Conservation (phyloP, 1,140 invertebrate species). For the Protaetia brevitarsis region DNA sequence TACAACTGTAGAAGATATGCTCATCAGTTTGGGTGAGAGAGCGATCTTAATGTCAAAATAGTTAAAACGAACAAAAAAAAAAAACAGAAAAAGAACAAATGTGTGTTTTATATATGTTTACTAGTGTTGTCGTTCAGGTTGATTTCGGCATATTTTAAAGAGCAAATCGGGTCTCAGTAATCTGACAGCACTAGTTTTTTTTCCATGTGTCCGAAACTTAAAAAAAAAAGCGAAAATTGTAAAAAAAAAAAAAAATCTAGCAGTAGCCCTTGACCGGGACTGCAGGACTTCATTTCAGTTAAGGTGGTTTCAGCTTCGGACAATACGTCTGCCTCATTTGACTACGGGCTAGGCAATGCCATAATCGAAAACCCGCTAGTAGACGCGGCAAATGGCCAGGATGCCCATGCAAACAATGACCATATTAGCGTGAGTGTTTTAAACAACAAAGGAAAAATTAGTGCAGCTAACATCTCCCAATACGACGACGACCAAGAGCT, state of each 20-base stretch:
- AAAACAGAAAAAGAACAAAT: too few relatives aligned
- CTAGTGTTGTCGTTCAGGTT: not conserved
- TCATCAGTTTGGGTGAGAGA: conserved; percentile 45
- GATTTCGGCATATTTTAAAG: not conserved
- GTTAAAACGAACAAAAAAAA: too few relatives aligned
- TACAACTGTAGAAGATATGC: conserved; percentile 48
- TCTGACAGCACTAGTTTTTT: conserved; percentile 9
- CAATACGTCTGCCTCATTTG: conserved; percentile 46
- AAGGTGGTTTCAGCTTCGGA: conserved; percentile 51
- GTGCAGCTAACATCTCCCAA: conserved; percentile 32
- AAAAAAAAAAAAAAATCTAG: not conserved
- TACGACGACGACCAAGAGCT: conserved; percentile 35
- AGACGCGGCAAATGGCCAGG: conserved; percentile 45
- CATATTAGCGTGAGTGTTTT: conserved; percentile 46
- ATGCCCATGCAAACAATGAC: conserved; percentile 44
- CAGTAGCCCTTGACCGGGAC: conserved; percentile 26
- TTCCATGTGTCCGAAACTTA: not conserved
- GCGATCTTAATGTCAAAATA: too few relatives aligned
- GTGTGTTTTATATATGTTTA: conserved; percentile 23
- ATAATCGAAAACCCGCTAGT: conserved; percentile 48
- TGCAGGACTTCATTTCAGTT: conserved; percentile 50
- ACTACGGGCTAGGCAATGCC: conserved; percentile 44
- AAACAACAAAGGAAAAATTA: conserved; percentile 40
- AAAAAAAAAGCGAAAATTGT: not conserved
- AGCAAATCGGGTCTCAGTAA: not conserved